Conservation (phyloP, 2,797 vertebrate species). For the Aphelocoma californica region DNA sequence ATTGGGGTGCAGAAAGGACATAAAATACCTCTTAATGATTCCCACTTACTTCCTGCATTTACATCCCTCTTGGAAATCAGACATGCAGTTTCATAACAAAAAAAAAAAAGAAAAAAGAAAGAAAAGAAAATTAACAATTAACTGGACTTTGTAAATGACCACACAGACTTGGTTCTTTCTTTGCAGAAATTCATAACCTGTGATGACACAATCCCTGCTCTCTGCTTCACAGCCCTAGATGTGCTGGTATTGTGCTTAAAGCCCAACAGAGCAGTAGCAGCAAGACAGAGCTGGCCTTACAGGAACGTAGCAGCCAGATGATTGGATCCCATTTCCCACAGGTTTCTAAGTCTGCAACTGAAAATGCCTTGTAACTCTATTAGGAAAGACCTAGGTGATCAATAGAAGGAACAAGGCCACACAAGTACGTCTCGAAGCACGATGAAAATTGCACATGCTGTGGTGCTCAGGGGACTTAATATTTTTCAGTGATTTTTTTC, state of each 20-base stretch:
- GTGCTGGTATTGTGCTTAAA: constrained; percentile 56
- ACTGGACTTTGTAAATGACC: not conserved
- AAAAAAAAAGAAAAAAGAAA: not conserved
- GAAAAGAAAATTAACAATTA: not conserved
- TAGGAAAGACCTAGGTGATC: constrained; percentile 73
- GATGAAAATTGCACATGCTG: constrained; percentile 60
- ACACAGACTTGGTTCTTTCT: not conserved
- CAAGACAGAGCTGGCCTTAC: constrained; percentile 70
- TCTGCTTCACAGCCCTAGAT: not conserved
- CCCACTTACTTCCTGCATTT: not conserved
- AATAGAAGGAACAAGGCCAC: constrained; percentile 72
- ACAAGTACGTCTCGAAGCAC: constrained; percentile 51
- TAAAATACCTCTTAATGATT: not conserved
- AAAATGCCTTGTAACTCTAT: constrained; percentile 76
- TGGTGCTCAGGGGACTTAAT: constrained; percentile 62
- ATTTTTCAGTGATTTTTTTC: constrained; percentile 63
- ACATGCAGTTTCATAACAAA: not conserved
- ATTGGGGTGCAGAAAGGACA: not conserved
- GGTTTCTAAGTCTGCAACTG: constrained; percentile 50
- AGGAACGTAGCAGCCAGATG: constrained; percentile 38
- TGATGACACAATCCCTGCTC: constrained; percentile 47
- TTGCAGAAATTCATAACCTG: not conserved
- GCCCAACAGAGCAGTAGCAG: constrained; percentile 66
- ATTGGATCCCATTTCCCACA: constrained; percentile 59
- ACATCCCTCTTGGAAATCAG: not conserved